Evolutionary conservation across 2,888 invertebrate genomes (phyloP), one percentile per base, ranked within the genome.

Genomic region (Drosophila recens): DNA sequence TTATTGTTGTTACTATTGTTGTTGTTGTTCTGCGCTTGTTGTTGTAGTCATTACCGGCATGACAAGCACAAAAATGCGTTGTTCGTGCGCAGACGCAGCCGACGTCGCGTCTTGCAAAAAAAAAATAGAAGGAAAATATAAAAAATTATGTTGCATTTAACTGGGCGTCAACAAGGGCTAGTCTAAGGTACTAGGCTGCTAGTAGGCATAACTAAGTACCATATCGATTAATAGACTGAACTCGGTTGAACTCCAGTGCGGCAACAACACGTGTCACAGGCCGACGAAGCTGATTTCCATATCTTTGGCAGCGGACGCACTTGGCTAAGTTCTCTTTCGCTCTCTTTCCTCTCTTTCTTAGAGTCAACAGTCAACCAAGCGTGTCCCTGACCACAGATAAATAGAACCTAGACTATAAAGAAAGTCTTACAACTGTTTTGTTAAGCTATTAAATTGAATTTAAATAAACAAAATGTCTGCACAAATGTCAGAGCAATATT

Each of bases 31-130:
- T 27, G 5, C 5, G 67, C 40, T 79, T 79, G 67, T 68, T 79
- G 75, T 68, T 82, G 82, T 43, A 80, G 80, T 90, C 87, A 90
- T 89, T 89, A 90, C 90, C 86, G 89, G 88, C 89, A 90, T 89
- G 89, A 89, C 90, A 90, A 85, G 90, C 90, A 85, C 79, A 88
- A 85, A 89, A 90, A 89, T 90, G 90, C 80, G 84, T 83, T 79
- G 87, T 80, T 84, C 67, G 75, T 84, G 84, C 72, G 81, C 89
- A 82, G 72, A 82, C 77, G 84, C 61, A 72, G 75, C 61, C 64
- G 65, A 66, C 30, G 61, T 63, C 40, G 76, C 57, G 51, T 43
- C 53, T 43, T 76, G 70, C 77, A 54, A 71, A 77, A 76, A 66
- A 57, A 58, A 62, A 52, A 48, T 30, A 66, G 53, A 64, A 68